Conservation (phyloP, 2,797 vertebrate species). For the Gastrophryne carolinensis region DNA sequence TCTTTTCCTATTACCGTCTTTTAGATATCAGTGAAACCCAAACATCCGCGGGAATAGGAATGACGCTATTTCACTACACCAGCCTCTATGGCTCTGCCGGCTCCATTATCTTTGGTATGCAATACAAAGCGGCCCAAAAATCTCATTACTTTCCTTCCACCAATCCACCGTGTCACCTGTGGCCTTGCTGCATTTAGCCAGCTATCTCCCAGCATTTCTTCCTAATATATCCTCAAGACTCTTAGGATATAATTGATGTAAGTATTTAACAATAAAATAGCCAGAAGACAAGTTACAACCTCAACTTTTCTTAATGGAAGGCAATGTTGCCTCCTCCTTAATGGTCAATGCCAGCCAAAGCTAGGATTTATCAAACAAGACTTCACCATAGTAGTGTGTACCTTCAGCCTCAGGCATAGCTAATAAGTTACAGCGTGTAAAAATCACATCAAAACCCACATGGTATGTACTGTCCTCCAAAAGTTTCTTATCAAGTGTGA, state of each 20-base stretch:
- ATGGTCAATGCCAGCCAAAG: too few species aligned
- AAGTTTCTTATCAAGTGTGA: too few species aligned
- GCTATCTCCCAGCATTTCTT: not conserved
- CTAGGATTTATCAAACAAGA: too few species aligned
- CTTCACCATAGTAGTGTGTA: too few species aligned
- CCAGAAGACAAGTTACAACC: not conserved
- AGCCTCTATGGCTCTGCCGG: constrained; percentile 13
- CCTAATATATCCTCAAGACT: not conserved
- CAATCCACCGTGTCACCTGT: constrained; percentile 10
- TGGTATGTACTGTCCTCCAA: too few species aligned
- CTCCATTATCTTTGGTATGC: constrained; percentile 38
- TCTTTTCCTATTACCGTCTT: not conserved
- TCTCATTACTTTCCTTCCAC: constrained; percentile 34
- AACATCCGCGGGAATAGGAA: not conserved
- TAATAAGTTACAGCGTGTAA: too few species aligned
- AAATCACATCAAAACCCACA: too few species aligned
- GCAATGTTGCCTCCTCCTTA: too few species aligned
- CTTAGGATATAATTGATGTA: not conserved
- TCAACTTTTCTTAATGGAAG: too few species aligned
- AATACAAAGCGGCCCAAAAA: constrained; percentile 2
- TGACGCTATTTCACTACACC: not conserved
- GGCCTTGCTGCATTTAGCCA: constrained; percentile 12
- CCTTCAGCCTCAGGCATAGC: too few species aligned
- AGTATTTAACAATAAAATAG: not conserved
- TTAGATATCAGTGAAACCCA: not conserved